These are phyloP conservation scores for Agrypnia vestita DNA, from an alignment of 1,140 invertebrate species.

Conservation along the genomic window DNA sequence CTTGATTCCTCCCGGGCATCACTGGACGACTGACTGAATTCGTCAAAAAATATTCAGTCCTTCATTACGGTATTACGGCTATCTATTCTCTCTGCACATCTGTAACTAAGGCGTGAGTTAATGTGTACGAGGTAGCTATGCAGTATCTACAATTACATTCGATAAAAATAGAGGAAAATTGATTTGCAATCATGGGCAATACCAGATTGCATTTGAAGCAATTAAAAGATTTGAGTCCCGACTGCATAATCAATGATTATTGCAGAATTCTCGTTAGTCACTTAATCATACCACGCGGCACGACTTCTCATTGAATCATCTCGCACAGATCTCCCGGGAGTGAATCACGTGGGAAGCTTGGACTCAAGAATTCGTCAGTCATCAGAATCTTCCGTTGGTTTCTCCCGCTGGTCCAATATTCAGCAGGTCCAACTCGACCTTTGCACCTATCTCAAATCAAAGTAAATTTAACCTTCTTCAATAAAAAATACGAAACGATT, in stretches of 20 bases:
- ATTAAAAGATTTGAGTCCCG: background rate
- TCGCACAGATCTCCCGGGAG: constrained; percentile 22
- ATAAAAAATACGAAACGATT: no score
- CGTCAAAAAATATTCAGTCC: no score
- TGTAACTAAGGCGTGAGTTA: no score
- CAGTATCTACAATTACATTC: no score
- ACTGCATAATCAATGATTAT: constrained; percentile 21
- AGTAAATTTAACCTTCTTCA: no score
- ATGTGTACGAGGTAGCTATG: no score
- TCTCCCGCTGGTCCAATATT: background rate
- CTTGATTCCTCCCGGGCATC: no score
- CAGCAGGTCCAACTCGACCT: no score
- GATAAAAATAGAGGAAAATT: background rate
- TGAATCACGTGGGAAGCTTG: constrained; percentile 33
- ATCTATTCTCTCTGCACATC: no score
- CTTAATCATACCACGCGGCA: constrained; percentile 24
- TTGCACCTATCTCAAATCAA: no score
- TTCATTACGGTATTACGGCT: no score
- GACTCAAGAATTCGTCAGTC: constrained; percentile 6
- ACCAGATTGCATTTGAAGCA: background rate
- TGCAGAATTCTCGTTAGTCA: constrained; percentile 25
- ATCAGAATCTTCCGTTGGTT: background rate
- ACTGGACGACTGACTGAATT: no score
- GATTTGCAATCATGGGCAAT: constrained; percentile 6
- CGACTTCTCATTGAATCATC: constrained; percentile 35